These are phyloP conservation scores for Coendou prehensilis DNA, from an alignment of 2,797 vertebrate genomes.

Conservation along the genomic window DNA sequence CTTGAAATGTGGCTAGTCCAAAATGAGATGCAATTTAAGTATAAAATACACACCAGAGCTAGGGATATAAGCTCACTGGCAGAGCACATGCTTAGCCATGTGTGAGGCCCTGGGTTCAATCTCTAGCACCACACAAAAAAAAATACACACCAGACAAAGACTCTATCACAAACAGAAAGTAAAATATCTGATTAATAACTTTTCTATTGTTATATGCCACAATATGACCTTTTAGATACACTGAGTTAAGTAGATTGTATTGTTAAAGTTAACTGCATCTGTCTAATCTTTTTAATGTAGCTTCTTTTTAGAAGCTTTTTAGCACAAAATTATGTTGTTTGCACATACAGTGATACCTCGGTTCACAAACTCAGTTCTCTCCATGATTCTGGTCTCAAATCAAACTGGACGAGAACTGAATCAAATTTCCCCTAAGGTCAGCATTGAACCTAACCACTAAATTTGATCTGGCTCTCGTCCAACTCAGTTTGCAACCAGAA, in stretches of 20 bases:
- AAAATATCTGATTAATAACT: not conserved
- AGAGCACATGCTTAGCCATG: not conserved
- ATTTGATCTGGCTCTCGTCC: not conserved
- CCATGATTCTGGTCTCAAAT: not conserved
- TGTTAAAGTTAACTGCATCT: constrained; percentile 8
- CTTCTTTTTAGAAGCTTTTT: too few relatives aligned
- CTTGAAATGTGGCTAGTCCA: not conserved
- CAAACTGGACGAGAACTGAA: not conserved
- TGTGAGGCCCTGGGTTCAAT: not conserved
- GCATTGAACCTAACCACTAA: not conserved
- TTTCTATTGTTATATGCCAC: constrained; percentile 27
- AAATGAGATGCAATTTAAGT: not conserved
- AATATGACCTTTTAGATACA: not conserved
- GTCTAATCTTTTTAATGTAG: not conserved
- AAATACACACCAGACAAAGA: not conserved
- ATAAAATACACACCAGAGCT: not conserved
- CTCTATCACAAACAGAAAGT: not conserved
- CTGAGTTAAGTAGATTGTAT: constrained; percentile 9
- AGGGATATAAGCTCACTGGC: not conserved
- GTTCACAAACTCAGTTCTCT: not conserved
- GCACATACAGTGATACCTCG: not conserved
- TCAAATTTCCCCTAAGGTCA: not conserved
- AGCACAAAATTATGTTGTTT: not conserved
- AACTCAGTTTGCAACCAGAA: not conserved
- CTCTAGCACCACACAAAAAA: not conserved